These are phyloP conservation scores for Apteryx owenii DNA, from an alignment of 2,113 vertebrate genomes.

Conservation along the genomic window DNA sequence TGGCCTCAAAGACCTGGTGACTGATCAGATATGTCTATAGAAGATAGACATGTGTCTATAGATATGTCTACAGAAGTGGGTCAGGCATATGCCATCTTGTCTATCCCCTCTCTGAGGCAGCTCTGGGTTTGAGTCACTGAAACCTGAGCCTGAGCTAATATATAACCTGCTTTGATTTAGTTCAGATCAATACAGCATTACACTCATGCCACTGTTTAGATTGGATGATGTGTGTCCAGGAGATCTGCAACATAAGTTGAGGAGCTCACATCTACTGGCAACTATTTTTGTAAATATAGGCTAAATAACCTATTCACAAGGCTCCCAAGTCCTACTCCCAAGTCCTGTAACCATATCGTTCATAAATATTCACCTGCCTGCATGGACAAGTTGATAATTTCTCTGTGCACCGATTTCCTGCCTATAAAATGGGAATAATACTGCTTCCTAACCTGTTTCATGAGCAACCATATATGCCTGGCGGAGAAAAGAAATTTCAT, in stretches of 20 bases:
- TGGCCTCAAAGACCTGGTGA: background rate
- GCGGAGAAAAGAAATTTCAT: background rate
- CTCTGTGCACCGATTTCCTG: background rate
- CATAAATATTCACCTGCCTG: background rate
- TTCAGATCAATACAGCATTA: background rate
- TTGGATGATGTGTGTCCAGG: background rate
- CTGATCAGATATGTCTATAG: background rate
- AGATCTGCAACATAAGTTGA: background rate
- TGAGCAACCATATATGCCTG: background rate
- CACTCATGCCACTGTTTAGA: background rate
- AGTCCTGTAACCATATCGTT: background rate
- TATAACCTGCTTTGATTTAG: background rate
- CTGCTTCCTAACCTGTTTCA: background rate
- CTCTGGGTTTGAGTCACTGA: background rate
- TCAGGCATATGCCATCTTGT: background rate
- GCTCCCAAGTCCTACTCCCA: background rate
- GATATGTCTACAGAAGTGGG: background rate
- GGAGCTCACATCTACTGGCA: background rate
- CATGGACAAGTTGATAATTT: rapidly evolving
- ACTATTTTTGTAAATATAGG: background rate
- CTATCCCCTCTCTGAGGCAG: background rate
- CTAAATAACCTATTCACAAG: background rate
- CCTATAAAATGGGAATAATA: background rate
- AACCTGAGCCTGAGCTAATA: background rate
- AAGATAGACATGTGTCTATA: background rate